Evolutionary conservation across 2,113 vertebrate species (phyloP).

Genomic region (Triplophysa siluroides): DNA sequence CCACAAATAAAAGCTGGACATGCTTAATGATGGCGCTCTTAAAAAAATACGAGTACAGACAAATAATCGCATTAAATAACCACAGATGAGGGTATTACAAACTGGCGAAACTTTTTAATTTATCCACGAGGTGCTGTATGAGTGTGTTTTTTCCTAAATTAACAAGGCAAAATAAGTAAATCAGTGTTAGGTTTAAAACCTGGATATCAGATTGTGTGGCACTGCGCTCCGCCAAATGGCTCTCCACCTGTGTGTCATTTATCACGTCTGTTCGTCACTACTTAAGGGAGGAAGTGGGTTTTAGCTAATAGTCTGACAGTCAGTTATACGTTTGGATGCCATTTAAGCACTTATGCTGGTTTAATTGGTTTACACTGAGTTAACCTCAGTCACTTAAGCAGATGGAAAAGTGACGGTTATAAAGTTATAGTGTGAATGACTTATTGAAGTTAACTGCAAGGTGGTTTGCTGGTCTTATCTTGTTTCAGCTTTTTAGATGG

Average conservation of each 20-base stretch:
- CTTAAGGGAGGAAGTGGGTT: slow-evolving; percentile 8
- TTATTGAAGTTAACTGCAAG: neutral
- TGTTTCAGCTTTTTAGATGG: neutral
- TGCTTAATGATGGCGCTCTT: neutral
- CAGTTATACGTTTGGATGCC: neutral
- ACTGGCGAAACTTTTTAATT: slow-evolving; percentile 1
- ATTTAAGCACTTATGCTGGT: slow-evolving; percentile 15
- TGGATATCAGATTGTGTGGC: neutral
- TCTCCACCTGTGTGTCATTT: slow-evolving; percentile 11
- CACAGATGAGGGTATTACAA: neutral
- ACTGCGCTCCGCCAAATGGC: slow-evolving; percentile 2
- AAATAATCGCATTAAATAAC: slow-evolving; percentile 35
- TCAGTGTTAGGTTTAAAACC: slow-evolving; percentile 27
- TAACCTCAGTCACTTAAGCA: neutral
- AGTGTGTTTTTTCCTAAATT: neutral
- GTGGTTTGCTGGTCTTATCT: slow-evolving; percentile 6
- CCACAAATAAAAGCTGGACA: slow-evolving; percentile 15
- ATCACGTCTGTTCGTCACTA: slow-evolving; percentile 18
- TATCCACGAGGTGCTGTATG: neutral
- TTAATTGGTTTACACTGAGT: slow-evolving; percentile 1
- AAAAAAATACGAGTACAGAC: slow-evolving; percentile 4
- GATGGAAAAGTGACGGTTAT: neutral
- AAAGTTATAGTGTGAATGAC: neutral
- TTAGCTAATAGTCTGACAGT: slow-evolving; percentile 18
- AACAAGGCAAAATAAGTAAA: slow-evolving; percentile 5